These are phyloP conservation scores for Caenorhabditis sp. DNA, from an alignment of 2,888 invertebrate species.

Conservation along the genomic window DNA sequence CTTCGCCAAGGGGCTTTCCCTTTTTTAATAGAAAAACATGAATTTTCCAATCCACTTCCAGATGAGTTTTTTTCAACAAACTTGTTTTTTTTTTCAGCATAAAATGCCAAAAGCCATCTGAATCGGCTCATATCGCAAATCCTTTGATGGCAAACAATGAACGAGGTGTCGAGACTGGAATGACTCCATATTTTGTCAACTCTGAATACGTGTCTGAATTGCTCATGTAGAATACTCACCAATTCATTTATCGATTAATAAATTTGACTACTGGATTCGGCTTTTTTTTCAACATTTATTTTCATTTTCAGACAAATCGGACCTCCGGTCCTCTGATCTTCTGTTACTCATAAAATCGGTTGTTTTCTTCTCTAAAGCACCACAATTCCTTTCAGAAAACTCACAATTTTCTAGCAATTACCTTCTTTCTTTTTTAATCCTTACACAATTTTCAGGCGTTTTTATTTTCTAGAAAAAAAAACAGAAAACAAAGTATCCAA, in stretches of 20 bases:
- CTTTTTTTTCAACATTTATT: too few relatives aligned
- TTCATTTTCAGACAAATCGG: too few relatives aligned
- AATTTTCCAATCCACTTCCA: too few relatives aligned
- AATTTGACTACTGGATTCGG: background rate
- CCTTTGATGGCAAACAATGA: background rate
- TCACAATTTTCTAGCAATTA: background rate
- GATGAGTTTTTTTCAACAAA: too few relatives aligned
- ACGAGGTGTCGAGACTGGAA: constrained; percentile 15
- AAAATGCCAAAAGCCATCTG: background rate
- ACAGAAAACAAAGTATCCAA: background rate
- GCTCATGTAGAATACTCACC: constrained; percentile 16
- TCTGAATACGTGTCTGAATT: constrained; percentile 43
- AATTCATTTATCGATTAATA: background rate
- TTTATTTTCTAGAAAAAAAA: background rate
- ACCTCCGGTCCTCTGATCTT: too few relatives aligned
- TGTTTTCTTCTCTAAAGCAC: too few relatives aligned
- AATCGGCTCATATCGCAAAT: background rate
- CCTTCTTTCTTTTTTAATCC: background rate
- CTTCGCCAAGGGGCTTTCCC: too few relatives aligned
- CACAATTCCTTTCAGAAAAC: too few relatives aligned
- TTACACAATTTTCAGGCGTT: background rate
- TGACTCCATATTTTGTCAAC: constrained; percentile 35
- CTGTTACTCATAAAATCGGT: too few relatives aligned
- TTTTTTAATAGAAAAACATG: too few relatives aligned
- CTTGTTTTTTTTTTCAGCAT: constrained; percentile 24